Conservation (phyloP, 2,888 invertebrate species). For the Rhodophaea formosa region DNA sequence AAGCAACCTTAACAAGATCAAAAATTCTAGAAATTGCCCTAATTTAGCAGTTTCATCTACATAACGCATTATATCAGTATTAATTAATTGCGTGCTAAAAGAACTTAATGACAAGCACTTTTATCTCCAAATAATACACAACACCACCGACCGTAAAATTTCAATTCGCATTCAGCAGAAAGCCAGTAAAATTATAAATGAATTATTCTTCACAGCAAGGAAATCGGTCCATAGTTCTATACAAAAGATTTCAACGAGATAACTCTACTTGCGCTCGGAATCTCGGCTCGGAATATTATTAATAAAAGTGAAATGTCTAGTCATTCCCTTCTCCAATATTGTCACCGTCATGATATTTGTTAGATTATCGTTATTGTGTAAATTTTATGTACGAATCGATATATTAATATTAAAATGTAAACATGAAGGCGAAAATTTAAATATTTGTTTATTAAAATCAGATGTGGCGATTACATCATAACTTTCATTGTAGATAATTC, state of each 20-base stretch:
- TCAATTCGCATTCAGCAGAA: constrained; percentile 23
- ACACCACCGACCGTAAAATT: constrained; percentile 22
- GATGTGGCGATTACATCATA: neutral
- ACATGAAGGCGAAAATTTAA: neutral
- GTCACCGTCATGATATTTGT: constrained; percentile 1
- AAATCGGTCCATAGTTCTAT: constrained; percentile 26
- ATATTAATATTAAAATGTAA: constrained; percentile 4
- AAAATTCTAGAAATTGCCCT: neutral
- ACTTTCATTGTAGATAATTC: constrained; percentile 4
- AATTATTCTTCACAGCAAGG: constrained; percentile 21
- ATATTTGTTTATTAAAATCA: neutral
- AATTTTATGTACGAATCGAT: neutral
- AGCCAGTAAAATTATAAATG: constrained; percentile 21
- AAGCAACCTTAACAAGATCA: neutral
- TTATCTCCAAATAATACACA: constrained; percentile 15
- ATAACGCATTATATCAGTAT: neutral
- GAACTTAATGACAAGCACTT: neutral
- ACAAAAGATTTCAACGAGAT: constrained; percentile 45
- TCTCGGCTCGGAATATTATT: constrained; percentile 3
- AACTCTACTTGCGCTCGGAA: neutral
- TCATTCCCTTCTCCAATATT: constrained; percentile 6
- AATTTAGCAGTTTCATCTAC: neutral
- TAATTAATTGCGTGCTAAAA: neutral
- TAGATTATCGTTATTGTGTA: neutral
- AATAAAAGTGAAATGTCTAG: constrained; percentile 11